Percentiles rank a stretch among this genome's conserved stretches.
These are phyloP conservation scores for Aix galericulata DNA, from an alignment of 2,113 vertebrate genomes.

Conservation along the genomic window DNA sequence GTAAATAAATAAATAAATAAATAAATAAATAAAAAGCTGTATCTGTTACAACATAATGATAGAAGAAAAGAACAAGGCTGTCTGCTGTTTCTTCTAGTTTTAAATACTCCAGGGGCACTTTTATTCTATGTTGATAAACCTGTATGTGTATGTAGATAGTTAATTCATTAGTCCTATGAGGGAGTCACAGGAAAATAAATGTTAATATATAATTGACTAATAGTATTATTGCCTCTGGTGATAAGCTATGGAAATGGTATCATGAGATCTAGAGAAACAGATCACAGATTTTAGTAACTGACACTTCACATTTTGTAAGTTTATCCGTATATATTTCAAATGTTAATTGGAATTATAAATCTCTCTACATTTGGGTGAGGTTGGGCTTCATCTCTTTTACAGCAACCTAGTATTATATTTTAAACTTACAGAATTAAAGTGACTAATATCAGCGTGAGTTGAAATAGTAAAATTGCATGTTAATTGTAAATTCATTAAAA, in stretches of 20 bases:
- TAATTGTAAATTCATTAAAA: conserved; percentile 76
- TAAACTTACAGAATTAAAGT: conserved; percentile 49
- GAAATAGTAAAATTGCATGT: conserved; percentile 59
- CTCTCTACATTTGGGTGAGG: not conserved
- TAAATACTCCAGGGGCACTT: not conserved
- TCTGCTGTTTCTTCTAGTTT: conserved; percentile 9
- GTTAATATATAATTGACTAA: conserved; percentile 70
- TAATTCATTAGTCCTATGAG: conserved; percentile 45
- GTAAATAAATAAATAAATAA: too few species aligned
- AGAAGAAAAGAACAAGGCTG: not conserved
- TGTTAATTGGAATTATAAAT: conserved; percentile 72
- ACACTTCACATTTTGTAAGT: conserved; percentile 59
- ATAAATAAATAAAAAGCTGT: not conserved
- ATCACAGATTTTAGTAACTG: conserved; percentile 65
- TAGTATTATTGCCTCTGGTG: conserved; percentile 60
- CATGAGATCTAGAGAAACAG: conserved; percentile 44
- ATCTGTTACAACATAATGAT: not conserved
- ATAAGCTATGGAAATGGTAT: conserved; percentile 58
- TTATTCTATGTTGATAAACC: conserved; percentile 21
- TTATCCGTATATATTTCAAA: conserved; percentile 61
- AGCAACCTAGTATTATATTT: conserved; percentile 37
- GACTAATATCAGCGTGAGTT: conserved; percentile 41
- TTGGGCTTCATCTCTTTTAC: conserved; percentile 30
- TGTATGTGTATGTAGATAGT: conserved; percentile 9
- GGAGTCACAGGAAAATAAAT: conserved; percentile 50